Conservation (phyloP, 2,888 invertebrate species). For the Machimus rusticus region DNA sequence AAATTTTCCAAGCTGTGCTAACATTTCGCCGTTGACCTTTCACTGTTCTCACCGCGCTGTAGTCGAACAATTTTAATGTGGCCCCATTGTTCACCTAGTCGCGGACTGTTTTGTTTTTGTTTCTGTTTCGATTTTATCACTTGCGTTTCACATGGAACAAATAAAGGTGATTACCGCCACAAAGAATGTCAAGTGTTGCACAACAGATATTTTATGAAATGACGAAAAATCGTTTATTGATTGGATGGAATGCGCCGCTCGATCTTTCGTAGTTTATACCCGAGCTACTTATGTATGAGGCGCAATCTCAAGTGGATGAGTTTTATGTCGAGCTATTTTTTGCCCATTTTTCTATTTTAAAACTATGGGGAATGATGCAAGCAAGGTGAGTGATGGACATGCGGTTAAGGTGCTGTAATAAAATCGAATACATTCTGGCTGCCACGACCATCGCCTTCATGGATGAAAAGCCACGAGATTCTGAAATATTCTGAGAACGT, state of each 20-base stretch:
- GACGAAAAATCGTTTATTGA: slow-evolving; percentile 2
- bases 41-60: neutral
- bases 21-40: neutral
- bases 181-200: slow-evolving; percentile 17
- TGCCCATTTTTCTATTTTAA: neutral
- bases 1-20: neutral
- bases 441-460: neutral
- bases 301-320: neutral
- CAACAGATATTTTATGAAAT: slow-evolving; percentile 3
- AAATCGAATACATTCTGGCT: neutral
- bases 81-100: neutral
- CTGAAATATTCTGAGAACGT: neutral
- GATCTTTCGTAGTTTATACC: neutral
- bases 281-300: no score
- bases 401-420: neutral
- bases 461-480: neutral
- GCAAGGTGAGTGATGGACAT: neutral
- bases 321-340: neutral
- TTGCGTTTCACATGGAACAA: neutral
- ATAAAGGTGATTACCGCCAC: slow-evolving; percentile 8
- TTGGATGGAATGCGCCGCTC: neutral
- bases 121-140: slow-evolving; percentile 13
- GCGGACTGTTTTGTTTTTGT: neutral
- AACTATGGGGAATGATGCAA: neutral
- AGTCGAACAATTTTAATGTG: neutral